Base-by-base conservation (phyloP, 2,888 invertebrate genomes). In the Pyrocoelia pectoralis region DNA sequence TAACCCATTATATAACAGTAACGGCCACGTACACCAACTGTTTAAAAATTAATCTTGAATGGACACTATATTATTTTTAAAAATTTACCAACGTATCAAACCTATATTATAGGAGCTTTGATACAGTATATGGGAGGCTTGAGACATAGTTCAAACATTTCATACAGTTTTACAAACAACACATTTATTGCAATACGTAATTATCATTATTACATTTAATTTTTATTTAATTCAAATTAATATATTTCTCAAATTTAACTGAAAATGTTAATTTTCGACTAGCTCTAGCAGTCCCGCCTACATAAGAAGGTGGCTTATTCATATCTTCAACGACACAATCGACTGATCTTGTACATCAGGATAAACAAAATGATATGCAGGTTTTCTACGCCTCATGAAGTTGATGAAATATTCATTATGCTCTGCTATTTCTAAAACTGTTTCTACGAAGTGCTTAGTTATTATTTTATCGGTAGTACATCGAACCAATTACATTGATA, bases 101-200 rank as follows among this genome's bases (percentile, higher is more conserved):
- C 49, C 19, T 49, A 49, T 49, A 49, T 49, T 49, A 49, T 49
- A 49, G 49, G 49, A 19, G 19, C 46, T 49, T 49, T 49, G 18
- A 49, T 49, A 49, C 19, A 49, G 49, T 49, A 49, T 49, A 49
- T 49, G 12, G 19, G 18, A 49, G 49, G 49, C 49, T 19, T 49
- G 19, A 49, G 49, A 49, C 49, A 24, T 24, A 49, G 49, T 49
- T 49, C 19, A 49, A 49, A 49, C 49, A 49, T 49, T 49, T 49
- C 19, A 49, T 49, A 19, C 18, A 49, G 49, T 18, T 49, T 49
- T 49, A 49, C 19, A 49, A 49, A 49, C 49, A 49, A 49, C 49
- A 49, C 49, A 49, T 49, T 49, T 19, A 49, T 19, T 49, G 18
- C 49, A 49, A 49, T 49, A 49, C 49, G 49, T 49, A 38, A 38